Evolutionary conservation across 2,888 invertebrate species (phyloP).

Genomic region (Caenorhabditis macrosperma): DNA sequence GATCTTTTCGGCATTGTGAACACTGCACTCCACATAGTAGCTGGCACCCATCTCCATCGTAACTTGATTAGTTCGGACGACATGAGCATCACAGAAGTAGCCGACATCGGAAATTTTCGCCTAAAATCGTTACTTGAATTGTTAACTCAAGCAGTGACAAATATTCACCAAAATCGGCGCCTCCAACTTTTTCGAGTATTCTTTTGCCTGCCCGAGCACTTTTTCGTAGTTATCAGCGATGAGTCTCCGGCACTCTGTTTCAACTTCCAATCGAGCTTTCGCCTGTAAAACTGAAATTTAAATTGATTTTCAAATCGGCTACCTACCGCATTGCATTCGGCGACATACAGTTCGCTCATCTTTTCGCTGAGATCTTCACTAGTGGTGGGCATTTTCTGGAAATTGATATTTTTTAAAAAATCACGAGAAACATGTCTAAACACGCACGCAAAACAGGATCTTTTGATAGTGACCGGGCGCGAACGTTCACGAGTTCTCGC

Average conservation of each 20-base stretch:
- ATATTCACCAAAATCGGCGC: slow-evolving; percentile 34
- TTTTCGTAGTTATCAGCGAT: slow-evolving; percentile 32
- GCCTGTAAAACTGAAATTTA: slow-evolving; percentile 8
- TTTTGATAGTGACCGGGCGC: not conserved
- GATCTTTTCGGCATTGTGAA: slow-evolving; percentile 37
- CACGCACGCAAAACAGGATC: too few species aligned
- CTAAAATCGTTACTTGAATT: slow-evolving; percentile 3
- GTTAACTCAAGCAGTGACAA: too few species aligned
- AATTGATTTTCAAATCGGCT: not conserved
- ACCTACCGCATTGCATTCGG: slow-evolving; percentile 36
- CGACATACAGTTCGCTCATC: slow-evolving; percentile 34
- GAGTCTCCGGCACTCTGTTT: slow-evolving; percentile 24
- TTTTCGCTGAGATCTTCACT: slow-evolving; percentile 8
- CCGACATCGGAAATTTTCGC: slow-evolving; percentile 48
- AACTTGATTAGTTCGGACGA: slow-evolving; percentile 40
- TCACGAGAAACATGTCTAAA: too few species aligned
- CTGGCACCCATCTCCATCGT: slow-evolving; percentile 33
- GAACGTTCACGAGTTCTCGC: slow-evolving; percentile 3
- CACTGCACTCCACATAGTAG: slow-evolving; percentile 36
- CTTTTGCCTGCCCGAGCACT: not conserved
- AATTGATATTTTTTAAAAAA: not conserved
- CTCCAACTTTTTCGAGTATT: slow-evolving; percentile 36
- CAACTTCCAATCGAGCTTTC: slow-evolving; percentile 30
- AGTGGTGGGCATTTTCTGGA: slow-evolving; percentile 2
- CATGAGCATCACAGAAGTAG: slow-evolving; percentile 48